phyloP scores from a whole-genome alignment of 2,888 invertebrate species.

The Tholera decimalis region DNA sequence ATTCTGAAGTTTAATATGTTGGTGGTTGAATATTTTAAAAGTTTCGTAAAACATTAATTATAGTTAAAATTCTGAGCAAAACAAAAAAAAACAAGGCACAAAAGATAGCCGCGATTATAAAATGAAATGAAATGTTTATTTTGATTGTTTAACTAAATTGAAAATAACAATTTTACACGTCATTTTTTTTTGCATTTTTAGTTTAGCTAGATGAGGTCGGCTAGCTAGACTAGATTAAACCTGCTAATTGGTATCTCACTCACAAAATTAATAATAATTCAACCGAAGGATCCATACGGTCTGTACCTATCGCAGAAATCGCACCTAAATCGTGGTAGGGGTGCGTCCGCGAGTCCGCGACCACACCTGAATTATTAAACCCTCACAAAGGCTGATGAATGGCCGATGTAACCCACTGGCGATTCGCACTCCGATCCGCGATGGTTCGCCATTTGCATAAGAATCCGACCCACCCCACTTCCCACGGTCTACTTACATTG shows the following conservation, averaged over 20 bases:
- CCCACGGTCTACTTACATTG: slow-evolving; percentile 79
- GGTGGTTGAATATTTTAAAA: not conserved
- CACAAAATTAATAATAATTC: slow-evolving; percentile 7
- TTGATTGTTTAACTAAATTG: too few species aligned
- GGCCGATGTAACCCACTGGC: slow-evolving; percentile 70
- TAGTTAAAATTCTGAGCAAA: too few species aligned
- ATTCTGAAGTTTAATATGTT: not conserved
- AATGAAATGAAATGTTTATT: too few species aligned
- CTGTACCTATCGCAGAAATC: slow-evolving; percentile 23
- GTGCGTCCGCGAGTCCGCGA: slow-evolving; percentile 67
- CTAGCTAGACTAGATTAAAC: too few species aligned
- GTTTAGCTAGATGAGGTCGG: too few species aligned
- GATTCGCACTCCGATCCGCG: slow-evolving; percentile 83
- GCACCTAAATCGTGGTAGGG: slow-evolving; percentile 59
- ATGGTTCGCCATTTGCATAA: slow-evolving; percentile 86
- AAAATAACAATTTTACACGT: too few species aligned
- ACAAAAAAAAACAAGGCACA: too few species aligned
- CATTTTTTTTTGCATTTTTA: too few species aligned
- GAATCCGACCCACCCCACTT: slow-evolving; percentile 79
- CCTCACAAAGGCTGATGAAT: slow-evolving; percentile 80
- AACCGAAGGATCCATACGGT: slow-evolving; percentile 4
- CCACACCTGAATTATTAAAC: slow-evolving; percentile 84
- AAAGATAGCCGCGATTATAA: not conserved
- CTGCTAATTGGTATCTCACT: not conserved
- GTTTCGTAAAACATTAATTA: not conserved